A percentile compares a stretch with the other conserved stretches of the same genome.
Conservation (phyloP, 2,113 vertebrate genomes). For the Nothobranchius furzeri region DNA sequence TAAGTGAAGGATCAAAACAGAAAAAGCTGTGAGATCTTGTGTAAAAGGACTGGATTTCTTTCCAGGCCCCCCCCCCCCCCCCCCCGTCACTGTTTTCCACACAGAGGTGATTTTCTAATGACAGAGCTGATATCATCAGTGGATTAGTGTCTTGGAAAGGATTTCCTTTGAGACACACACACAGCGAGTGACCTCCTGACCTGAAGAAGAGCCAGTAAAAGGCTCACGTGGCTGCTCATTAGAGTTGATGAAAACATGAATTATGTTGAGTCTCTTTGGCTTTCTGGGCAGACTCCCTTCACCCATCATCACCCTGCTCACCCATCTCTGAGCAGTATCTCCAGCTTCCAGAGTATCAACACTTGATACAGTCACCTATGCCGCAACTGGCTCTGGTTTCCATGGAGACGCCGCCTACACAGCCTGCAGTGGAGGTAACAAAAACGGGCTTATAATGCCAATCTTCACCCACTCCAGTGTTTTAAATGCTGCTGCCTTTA, state of each 20-base stretch:
- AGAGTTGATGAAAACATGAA: too few species aligned
- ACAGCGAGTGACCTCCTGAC: too few species aligned
- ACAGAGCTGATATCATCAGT: background rate
- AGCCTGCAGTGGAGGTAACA: constrained; percentile 35
- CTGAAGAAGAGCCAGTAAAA: background rate
- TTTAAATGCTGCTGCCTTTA: constrained; percentile 1
- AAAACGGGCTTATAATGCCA: constrained; percentile 30
- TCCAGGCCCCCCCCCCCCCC: background rate
- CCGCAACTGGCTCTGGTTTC: constrained; percentile 58
- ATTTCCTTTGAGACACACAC: background rate
- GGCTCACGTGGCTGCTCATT: background rate
- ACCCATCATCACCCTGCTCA: background rate
- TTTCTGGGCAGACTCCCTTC: constrained; percentile 1
- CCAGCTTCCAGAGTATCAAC: constrained; percentile 27
- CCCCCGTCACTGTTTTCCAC: too few species aligned
- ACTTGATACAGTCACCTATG: constrained; percentile 11
- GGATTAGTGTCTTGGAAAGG: background rate
- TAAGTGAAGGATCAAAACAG: constrained; percentile 42
- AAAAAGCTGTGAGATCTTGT: constrained; percentile 29
- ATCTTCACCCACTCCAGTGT: constrained; percentile 1
- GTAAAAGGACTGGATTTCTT: background rate
- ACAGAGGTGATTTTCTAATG: background rate
- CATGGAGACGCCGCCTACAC: constrained; percentile 69
- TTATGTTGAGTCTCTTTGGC: too few species aligned
- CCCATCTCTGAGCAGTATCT: background rate